Conservation (phyloP, 2,113 vertebrate genomes). For the Grammomys dolichurus region DNA sequence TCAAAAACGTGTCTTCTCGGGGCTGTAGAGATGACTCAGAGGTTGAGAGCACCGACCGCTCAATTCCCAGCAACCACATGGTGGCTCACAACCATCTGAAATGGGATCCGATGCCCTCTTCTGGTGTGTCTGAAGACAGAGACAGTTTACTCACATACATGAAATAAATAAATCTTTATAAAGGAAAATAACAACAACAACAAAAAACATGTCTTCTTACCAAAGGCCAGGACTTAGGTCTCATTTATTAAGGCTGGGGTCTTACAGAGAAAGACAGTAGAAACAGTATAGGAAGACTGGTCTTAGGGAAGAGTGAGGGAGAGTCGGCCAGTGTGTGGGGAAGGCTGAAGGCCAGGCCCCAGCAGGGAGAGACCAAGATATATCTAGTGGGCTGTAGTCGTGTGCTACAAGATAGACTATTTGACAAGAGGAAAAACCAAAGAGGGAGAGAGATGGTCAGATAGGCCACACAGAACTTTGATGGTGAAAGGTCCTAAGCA, state of each 20-base stretch:
- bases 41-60: too few relatives aligned
- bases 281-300: background rate
- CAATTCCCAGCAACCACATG: too few relatives aligned
- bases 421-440: fast-evolving
- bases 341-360: background rate
- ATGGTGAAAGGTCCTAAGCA: background rate
- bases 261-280: background rate
- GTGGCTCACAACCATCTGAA: too few relatives aligned
- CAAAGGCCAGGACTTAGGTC: background rate
- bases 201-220: background rate
- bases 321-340: background rate
- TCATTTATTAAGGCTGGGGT: too few relatives aligned
- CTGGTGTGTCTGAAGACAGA: too few relatives aligned
- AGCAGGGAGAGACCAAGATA: background rate
- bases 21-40: too few relatives aligned
- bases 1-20: background rate
- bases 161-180: too few relatives aligned
- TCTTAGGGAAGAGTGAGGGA: too few relatives aligned
- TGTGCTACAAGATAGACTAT: background rate
- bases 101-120: too few relatives aligned
- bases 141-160: too few relatives aligned
- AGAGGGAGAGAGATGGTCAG: background rate
- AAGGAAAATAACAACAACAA: too few relatives aligned
- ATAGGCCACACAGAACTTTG: background rate
- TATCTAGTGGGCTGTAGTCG: fast-evolving